Conservation (phyloP, 1,140 invertebrate species). For the Calliopsis andreniformis region DNA sequence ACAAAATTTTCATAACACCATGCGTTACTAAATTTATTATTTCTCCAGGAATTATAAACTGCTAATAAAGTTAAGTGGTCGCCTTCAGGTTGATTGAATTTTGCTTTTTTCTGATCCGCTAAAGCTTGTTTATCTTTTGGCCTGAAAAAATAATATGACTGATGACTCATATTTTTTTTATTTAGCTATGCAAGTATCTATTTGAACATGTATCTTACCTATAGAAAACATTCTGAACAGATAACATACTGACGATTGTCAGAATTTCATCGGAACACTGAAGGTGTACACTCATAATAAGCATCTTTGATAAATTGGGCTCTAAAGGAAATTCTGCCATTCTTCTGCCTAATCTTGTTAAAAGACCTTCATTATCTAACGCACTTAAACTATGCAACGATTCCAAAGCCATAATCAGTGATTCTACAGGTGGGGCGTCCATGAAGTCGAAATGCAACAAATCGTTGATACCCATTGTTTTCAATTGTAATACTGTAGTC, state of each 20-base stretch:
- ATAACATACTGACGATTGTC: slow-evolving; percentile 99
- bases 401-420: slow-evolving; percentile 98
- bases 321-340: slow-evolving; percentile 99
- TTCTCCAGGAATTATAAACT: slow-evolving; percentile 99
- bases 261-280: slow-evolving; percentile 99
- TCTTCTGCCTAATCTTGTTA: slow-evolving; percentile 95
- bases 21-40: slow-evolving; percentile 99
- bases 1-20: slow-evolving; percentile 99
- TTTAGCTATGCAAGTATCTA: too few relatives aligned
- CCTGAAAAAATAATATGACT: slow-evolving; percentile 72
- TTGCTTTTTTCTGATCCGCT: slow-evolving; percentile 99
- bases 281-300: slow-evolving; percentile 99
- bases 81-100: slow-evolving; percentile 99
- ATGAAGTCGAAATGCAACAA: slow-evolving; percentile 99
- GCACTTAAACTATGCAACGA: slow-evolving; percentile 98
- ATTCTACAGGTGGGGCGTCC: slow-evolving; percentile 99
- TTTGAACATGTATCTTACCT: slow-evolving; percentile 72
- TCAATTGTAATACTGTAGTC: slow-evolving; percentile 96
- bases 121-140: slow-evolving; percentile 98
- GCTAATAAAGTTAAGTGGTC: slow-evolving; percentile 99
- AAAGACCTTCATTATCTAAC: slow-evolving; percentile 97
- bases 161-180: slow-evolving; percentile 2
- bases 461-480: slow-evolving; percentile 99
- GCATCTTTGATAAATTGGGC: slow-evolving; percentile 99
- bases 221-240: slow-evolving; percentile 99